These are phyloP conservation scores for Smithornis capensis DNA, from an alignment of 2,113 vertebrate genomes.

Conservation along the genomic window DNA sequence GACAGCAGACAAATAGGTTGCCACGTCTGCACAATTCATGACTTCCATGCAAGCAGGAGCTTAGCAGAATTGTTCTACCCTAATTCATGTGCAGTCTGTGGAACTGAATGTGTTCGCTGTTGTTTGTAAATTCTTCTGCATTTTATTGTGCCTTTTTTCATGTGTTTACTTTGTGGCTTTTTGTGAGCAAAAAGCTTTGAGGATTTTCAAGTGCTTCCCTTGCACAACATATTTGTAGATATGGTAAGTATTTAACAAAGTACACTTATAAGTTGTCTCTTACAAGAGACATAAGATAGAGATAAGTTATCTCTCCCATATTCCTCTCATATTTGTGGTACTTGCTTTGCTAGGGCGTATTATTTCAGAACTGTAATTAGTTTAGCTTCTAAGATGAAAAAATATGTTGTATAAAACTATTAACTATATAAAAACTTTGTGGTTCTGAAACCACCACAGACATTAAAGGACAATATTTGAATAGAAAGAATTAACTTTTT, in stretches of 20 bases:
- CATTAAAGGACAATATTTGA: neutral
- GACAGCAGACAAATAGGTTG: neutral
- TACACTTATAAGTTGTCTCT: neutral
- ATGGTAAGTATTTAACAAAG: neutral
- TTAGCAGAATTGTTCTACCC: neutral
- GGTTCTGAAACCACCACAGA: neutral
- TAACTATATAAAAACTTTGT: neutral
- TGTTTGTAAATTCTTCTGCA: neutral
- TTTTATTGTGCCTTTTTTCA: neutral
- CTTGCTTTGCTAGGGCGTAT: neutral
- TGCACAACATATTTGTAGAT: neutral
- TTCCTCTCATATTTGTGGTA: neutral
- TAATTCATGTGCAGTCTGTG: neutral
- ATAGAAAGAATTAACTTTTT: neutral
- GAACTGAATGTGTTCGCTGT: neutral
- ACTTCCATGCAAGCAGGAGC: neutral
- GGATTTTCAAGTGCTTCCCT: neutral
- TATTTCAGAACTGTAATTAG: neutral
- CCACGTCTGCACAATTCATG: neutral
- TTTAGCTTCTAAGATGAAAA: neutral
- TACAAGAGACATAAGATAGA: no score
- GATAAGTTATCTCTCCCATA: neutral
- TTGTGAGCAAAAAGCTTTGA: neutral
- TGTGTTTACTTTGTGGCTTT: neutral
- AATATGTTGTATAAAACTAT: neutral